Evolutionary conservation across 2,113 vertebrate species (phyloP).

Genomic region (Pogona vitticeps): DNA sequence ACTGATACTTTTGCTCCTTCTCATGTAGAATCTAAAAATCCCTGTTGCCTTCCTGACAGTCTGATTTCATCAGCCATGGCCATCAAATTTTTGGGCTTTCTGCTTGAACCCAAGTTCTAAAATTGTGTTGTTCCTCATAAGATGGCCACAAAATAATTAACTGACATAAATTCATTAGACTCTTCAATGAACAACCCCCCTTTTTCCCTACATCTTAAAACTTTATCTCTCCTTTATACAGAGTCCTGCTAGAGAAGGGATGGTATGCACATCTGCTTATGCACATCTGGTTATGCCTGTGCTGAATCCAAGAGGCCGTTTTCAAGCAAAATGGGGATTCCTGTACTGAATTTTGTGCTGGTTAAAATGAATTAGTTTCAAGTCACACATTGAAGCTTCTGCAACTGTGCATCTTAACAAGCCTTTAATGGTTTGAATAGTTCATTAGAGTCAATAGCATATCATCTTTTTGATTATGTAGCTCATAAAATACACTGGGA

Average conservation of each 20-base stretch:
- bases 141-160: too few species aligned
- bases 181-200: too few species aligned
- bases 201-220: too few species aligned
- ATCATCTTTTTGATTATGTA: conserved; percentile 36
- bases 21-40: too few species aligned
- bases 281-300: background rate
- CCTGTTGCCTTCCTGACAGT: too few species aligned
- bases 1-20: too few species aligned
- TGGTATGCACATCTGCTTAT: background rate
- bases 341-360: background rate
- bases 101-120: too few species aligned
- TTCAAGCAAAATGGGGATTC: background rate
- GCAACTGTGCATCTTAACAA: conserved; percentile 37
- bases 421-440: conserved; percentile 32
- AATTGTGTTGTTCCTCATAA: too few species aligned
- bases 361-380: conserved; percentile 28
- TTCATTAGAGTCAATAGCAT: conserved; percentile 40
- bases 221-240: too few species aligned
- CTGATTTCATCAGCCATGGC: too few species aligned
- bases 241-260: background rate
- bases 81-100: too few species aligned
- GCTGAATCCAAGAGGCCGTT: background rate
- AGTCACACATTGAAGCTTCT: conserved; percentile 14
- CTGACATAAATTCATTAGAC: too few species aligned
- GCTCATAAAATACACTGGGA: conserved; percentile 30